Base-by-base conservation (phyloP, 1,140 invertebrate species). In the Ooceraea biroi region DNA sequence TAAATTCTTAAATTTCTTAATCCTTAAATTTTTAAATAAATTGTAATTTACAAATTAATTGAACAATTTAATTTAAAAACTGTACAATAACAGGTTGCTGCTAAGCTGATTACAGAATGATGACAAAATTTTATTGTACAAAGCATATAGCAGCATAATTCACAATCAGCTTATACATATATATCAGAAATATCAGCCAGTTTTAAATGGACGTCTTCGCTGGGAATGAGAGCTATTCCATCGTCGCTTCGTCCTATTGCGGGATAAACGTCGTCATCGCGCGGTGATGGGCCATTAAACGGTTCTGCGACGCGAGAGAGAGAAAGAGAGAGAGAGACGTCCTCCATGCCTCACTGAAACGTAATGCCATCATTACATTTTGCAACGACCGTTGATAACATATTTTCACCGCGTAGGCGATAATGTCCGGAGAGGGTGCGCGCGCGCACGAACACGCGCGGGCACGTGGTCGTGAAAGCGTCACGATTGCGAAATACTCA, bases 401-500 rank as follows among this genome's bases (percentile, higher is more conserved):
- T 78, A 88, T 89, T 89, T 89, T 88, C 88, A 88, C 60, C 69
- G 46, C 68, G 77, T 72, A 88, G 84, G 82, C 87, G 88, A 89
- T 82, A 88, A 89, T 55, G 78, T 36, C 60, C 66, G 17, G 46
- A 57, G 65, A 85, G 73, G 74, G 68, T 61, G 66, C 11, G 74
- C 73, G 60, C n/a, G n/a, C n/a, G n/a, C n/a, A n/a, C n/a, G n/a
- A n/a, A n/a, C n/a, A n/a, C n/a, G n/a, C n/a, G 27, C 27, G 48
- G 36, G 52, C 50, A 58, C n/a, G 68, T 46, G 68, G 55, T 89
- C 85, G 85, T 85, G 85, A 89, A 87, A 87, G 85, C 85, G 80
- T 90, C 82, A 66, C 69, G 57, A 82, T 88, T 89, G 86, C 85
- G 77, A 90, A 90, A 88, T 72, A 71, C 30, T 65, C 82, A 89